phyloP scores from a whole-genome alignment of 37 sponge, comb jelly and placozoan species.

The Chondrosia reniformis region DNA sequence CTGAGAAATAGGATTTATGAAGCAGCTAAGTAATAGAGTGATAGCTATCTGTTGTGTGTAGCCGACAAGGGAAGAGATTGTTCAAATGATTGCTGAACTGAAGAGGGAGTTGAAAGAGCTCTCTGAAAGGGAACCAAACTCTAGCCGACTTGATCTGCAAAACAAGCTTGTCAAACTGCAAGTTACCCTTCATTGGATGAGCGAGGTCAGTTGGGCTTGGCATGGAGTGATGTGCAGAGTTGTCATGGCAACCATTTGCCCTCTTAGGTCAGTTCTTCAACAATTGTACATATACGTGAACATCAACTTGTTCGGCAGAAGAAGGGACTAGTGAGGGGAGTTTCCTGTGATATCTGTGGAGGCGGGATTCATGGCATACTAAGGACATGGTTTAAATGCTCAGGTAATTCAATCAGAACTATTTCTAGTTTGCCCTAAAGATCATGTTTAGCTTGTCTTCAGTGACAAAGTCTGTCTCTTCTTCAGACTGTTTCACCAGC shows the following conservation, averaged over 20 bases:
- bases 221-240: no score
- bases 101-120: conserved; percentile 34
- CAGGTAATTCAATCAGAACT: no score
- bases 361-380: conserved; percentile 36
- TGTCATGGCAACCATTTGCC: no score
- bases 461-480: background rate
- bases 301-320: conserved; percentile 48
- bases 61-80: conserved; percentile 24
- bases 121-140: background rate
- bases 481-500: conserved; percentile 6
- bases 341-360: conserved; percentile 56
- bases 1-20: no score
- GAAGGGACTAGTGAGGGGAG: background rate
- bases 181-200: conserved; percentile 43
- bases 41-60: no score
- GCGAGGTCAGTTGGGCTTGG: conserved; percentile 50
- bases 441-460: no score
- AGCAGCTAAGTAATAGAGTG: no score
- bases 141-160: background rate
- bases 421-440: no score
- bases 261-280: background rate
- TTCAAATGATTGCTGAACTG: conserved; percentile 19
- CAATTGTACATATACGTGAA: conserved; percentile 29
- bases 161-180: conserved; percentile 46
- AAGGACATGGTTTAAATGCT: conserved; percentile 46